Conservation (phyloP, 2,113 vertebrate species). For the Chlorocebus sabaeus region DNA sequence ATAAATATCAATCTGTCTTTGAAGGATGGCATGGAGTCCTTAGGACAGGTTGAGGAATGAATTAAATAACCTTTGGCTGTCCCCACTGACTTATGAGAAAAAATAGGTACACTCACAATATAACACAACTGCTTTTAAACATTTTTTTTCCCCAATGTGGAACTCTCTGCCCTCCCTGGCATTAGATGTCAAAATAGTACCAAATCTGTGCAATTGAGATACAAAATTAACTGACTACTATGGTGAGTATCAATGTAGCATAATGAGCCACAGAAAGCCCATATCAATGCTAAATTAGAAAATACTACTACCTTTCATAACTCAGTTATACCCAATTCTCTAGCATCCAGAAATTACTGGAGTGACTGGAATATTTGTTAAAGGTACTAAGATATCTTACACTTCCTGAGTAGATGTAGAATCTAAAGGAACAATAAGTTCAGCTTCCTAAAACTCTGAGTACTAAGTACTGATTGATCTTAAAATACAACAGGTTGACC, state of each 20-base stretch:
- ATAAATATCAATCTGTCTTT: constrained; percentile 48
- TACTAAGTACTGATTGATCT: background rate
- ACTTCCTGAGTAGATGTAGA: background rate
- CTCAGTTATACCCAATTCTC: background rate
- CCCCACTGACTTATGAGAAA: background rate
- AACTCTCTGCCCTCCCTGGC: background rate
- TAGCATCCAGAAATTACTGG: background rate
- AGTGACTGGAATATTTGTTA: background rate
- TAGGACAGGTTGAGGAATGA: background rate
- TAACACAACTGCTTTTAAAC: constrained; percentile 12
- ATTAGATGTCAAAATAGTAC: constrained; percentile 23
- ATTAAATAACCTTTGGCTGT: background rate
- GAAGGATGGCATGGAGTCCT: background rate
- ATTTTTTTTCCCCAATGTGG: background rate
- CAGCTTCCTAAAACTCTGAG: background rate
- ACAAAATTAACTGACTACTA: constrained; percentile 39
- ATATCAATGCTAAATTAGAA: background rate
- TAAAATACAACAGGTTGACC: background rate
- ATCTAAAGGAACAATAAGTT: background rate
- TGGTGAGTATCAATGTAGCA: background rate
- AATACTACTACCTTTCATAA: background rate
- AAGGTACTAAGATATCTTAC: background rate
- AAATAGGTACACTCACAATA: background rate
- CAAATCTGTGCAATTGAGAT: background rate
- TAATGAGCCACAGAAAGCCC: background rate